Evolutionary conservation across 2,797 vertebrate genomes (phyloP).

Genomic region (Coccyzus lansbergi): DNA sequence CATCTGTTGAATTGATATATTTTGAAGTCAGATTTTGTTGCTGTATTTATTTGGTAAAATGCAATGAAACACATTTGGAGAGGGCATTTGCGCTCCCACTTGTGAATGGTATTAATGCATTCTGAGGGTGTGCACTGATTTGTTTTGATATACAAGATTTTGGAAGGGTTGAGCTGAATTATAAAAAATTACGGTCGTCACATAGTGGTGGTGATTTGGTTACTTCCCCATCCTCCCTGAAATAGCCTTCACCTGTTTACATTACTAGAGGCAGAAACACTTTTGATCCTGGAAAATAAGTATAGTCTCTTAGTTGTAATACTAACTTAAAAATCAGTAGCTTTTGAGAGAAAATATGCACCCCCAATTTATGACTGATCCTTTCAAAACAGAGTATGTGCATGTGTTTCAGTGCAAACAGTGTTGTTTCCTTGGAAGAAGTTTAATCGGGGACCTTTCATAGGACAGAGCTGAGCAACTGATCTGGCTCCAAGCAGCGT

Average conservation of each 20-base stretch:
- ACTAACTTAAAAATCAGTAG: background rate
- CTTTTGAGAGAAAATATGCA: background rate
- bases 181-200: conserved; percentile 11
- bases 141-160: conserved; percentile 65
- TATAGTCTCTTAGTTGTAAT: background rate
- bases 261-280: background rate
- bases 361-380: background rate
- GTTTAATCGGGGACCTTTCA: conserved; percentile 16
- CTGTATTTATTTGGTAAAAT: conserved; percentile 43
- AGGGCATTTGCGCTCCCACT: conserved; percentile 17
- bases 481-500: background rate
- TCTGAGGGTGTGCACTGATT: conserved; percentile 40
- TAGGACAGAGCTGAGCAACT: background rate
- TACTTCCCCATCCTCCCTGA: too few relatives aligned
- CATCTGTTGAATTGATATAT: conserved; percentile 29
- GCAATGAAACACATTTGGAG: conserved; percentile 37
- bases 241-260: conserved; percentile 25
- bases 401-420: background rate
- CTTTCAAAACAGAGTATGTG: background rate
- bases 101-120: conserved; percentile 42
- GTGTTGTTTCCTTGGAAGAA: background rate
- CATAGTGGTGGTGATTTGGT: too few relatives aligned
- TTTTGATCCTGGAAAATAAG: background rate
- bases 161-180: conserved; percentile 7
- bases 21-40: conserved; percentile 44